Percentiles rank a stretch among this genome's conserved stretches.
Conservation (phyloP, 1,140 invertebrate species). For the Coboldia fuscipes region DNA sequence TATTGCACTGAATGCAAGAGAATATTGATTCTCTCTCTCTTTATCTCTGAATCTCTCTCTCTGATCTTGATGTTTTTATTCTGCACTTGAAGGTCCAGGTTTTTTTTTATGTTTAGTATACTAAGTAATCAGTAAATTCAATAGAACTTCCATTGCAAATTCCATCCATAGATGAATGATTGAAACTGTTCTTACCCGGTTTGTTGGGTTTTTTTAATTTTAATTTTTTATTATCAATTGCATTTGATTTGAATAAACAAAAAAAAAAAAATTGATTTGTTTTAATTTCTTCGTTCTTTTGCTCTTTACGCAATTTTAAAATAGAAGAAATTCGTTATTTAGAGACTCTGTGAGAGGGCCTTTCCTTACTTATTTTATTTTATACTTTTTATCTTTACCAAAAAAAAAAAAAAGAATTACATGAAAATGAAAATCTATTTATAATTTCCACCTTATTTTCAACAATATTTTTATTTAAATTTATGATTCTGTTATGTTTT, state of each 20-base stretch:
- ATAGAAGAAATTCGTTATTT: conserved; percentile 3
- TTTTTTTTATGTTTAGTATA: no score
- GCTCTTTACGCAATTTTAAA: conserved; percentile 1
- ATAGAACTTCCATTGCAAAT: no score
- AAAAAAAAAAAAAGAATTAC: not conserved
- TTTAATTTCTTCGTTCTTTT: not conserved
- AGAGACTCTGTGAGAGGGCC: conserved; percentile 23
- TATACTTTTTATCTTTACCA: not conserved
- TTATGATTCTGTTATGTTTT: not conserved
- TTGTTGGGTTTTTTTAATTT: conserved; percentile 5
- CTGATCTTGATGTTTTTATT: no score
- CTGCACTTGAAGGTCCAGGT: no score
- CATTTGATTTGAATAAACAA: conserved; percentile 10
- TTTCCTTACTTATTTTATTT: conserved; percentile 28
- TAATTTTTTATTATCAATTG: conserved; percentile 7
- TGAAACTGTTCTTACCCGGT: not conserved
- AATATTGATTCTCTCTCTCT: no score
- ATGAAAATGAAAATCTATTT: not conserved
- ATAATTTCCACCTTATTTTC: not conserved
- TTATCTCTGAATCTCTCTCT: no score
- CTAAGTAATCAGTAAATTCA: no score
- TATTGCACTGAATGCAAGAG: no score
- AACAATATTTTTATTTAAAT: not conserved
- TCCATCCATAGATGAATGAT: not conserved
- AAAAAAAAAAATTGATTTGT: conserved; percentile 2